Base-by-base conservation (phyloP, 2,113 vertebrate species). In the Setophaga kirtlandii region DNA sequence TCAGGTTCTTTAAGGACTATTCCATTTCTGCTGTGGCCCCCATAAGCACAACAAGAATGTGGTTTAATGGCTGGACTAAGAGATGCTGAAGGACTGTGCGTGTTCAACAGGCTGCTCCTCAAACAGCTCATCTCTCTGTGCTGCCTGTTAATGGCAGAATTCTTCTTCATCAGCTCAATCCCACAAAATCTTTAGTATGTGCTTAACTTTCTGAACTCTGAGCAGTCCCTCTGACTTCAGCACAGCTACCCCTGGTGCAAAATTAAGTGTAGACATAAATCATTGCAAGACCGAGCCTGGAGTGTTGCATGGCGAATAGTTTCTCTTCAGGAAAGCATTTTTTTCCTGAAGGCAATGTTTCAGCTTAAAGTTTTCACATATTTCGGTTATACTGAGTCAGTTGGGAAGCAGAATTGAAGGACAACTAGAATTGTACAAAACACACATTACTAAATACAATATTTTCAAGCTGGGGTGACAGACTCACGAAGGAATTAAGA, bases 241-340 rank as follows among this genome's bases (percentile, higher is more conserved):
- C 10, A 46, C 31, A 89, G 46, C 49, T 90, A 87, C 46, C 37
- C 24, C 60, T 9, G 2, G 64, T 78, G 86, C 73, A 95, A 94
- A 94, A 89, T 84, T 83, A 93, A 83, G 15, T 76, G 49, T 50
- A 64, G 56, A 58, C 23, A 93, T 94, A 94, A 95, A 96, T 96
- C 91, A 89, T 69, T 31, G 31, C 21, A 63, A 30, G 25, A 49
- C 39, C 60, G 37, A 93, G 27, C 27, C 64, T 69, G 10, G 42
- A 67, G 47, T 86, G 52, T 25, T 39, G 7, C 0, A 0, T 63
- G 27, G 89, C 71, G 83, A 90, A 71, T 37, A 84, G 47, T 71
- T 96, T 70, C 52, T 87, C n/a, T 89, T 91, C 64, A 92, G 76
- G 69, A 93, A 94, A 78, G 27, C 52, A 52, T 78, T 93, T 93